Evolutionary conservation across 2,113 vertebrate species (phyloP).

Genomic region (Bubo bubo): DNA sequence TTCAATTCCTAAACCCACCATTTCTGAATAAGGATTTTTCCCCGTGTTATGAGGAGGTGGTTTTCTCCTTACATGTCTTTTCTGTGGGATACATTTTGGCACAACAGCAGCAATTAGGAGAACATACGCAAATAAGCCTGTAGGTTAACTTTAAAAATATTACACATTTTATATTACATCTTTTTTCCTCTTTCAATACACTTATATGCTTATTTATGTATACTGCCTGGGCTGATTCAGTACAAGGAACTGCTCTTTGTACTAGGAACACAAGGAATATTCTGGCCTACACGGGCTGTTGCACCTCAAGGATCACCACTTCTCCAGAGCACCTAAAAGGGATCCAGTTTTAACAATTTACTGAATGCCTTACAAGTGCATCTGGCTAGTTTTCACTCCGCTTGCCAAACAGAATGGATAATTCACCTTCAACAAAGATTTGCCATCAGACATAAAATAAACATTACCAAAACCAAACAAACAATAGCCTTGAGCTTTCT

Average conservation of each 20-base stretch:
- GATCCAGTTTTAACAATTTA: background rate
- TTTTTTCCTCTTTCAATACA: background rate
- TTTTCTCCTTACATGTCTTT: background rate
- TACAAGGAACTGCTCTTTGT: background rate
- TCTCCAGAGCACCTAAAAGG: background rate
- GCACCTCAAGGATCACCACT: background rate
- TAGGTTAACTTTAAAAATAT: background rate
- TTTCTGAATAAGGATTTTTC: fast-evolving
- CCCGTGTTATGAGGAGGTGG: fast-evolving
- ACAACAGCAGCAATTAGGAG: background rate
- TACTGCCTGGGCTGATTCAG: background rate
- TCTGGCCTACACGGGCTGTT: fast-evolving
- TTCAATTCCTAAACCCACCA: fast-evolving
- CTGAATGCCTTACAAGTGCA: background rate
- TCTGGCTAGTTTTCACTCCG: background rate
- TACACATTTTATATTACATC: no score
- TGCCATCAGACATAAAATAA: slow-evolving; percentile 33
- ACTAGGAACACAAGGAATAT: background rate
- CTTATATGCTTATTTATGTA: background rate
- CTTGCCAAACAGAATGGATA: background rate
- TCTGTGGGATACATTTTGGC: background rate
- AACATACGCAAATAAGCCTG: background rate
- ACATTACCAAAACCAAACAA: slow-evolving; percentile 9
- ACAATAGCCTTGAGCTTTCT: background rate
- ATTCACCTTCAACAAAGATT: slow-evolving; percentile 1